Conservation (phyloP, 2,797 vertebrate species). For the Ispidina picta region DNA sequence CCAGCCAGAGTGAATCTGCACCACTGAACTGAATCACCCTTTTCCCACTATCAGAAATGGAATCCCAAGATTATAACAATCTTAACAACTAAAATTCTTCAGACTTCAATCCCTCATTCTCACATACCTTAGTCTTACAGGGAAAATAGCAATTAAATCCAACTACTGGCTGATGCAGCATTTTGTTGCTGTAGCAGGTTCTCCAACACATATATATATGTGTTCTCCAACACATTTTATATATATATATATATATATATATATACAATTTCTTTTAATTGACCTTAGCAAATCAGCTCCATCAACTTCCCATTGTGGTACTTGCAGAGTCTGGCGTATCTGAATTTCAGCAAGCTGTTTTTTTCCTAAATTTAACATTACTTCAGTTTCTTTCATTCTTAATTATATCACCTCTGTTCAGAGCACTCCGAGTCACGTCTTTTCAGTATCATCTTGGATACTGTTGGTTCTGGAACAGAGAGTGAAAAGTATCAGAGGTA, state of each 20-base stretch:
- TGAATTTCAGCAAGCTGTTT: neutral
- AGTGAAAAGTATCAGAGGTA: neutral
- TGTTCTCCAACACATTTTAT: no score
- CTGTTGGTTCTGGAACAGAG: neutral
- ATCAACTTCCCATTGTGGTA: neutral
- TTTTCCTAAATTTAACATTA: neutral
- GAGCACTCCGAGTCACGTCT: neutral
- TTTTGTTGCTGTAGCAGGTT: neutral
- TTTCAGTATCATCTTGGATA: neutral
- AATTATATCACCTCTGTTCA: neutral
- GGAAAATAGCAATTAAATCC: neutral
- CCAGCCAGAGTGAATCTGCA: neutral
- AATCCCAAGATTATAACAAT: neutral
- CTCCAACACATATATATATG: neutral
- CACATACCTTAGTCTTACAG: neutral
- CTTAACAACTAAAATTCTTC: neutral
- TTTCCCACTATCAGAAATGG: neutral
- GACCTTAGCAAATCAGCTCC: neutral
- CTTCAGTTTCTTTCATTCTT: neutral
- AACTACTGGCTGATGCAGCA: neutral
- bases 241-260: neutral
- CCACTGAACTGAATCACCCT: neutral
- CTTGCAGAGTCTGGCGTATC: neutral
- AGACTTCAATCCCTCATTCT: neutral
- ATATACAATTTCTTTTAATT: neutral